Evolutionary conservation across 2,797 vertebrate genomes (phyloP).

Genomic region (Rhynchonycteris naso): DNA sequence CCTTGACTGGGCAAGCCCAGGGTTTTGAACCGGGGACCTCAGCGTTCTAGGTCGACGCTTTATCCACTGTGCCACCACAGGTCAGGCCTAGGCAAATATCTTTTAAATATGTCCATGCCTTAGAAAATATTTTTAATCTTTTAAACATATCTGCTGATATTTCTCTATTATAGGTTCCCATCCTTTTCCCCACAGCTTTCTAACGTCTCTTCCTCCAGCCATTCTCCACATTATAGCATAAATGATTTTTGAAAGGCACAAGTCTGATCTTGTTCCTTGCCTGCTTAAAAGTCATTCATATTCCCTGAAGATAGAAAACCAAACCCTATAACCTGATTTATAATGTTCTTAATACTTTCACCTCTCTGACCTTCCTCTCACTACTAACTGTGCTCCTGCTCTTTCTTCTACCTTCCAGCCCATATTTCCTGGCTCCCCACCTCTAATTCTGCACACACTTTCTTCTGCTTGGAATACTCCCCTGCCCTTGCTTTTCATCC

Average conservation of each 20-base stretch:
- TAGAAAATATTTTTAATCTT: not conserved
- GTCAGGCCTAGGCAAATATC: not conserved
- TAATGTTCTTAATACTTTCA: not conserved
- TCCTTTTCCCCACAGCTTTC: not conserved
- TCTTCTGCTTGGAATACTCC: not conserved
- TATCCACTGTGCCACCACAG: too few species aligned
- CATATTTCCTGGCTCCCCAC: not conserved
- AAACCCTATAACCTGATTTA: not conserved
- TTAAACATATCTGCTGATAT: not conserved
- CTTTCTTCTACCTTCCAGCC: not conserved
- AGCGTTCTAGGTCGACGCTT: too few species aligned
- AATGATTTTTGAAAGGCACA: not conserved
- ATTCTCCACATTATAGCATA: not conserved
- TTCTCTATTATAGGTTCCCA: not conserved
- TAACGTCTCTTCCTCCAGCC: not conserved
- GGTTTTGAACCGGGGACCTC: too few species aligned
- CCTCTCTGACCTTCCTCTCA: not conserved
- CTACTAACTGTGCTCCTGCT: not conserved
- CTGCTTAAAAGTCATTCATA: not conserved
- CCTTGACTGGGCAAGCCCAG: too few species aligned
- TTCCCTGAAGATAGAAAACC: not conserved
- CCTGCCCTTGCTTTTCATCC: not conserved
- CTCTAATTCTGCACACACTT: not conserved
- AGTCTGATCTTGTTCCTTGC: not conserved
- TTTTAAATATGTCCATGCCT: not conserved